A percentile compares a stretch with the other conserved stretches of the same genome.
These are phyloP conservation scores for Pelosia muscerda DNA, from an alignment of 2,888 invertebrate species.

Conservation along the genomic window DNA sequence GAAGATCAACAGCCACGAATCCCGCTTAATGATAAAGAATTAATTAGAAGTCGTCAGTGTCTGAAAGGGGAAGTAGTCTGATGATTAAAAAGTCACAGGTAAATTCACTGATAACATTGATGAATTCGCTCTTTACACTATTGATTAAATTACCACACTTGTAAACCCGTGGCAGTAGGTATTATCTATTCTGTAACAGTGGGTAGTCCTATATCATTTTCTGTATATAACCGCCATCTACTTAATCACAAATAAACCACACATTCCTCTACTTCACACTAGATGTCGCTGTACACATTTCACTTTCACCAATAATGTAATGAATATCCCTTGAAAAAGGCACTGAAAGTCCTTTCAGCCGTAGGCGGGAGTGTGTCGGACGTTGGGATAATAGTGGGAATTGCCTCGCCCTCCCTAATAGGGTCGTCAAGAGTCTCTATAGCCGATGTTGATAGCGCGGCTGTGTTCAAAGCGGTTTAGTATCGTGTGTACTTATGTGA, in stretches of 20 bases:
- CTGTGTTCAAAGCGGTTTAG: conserved; percentile 22
- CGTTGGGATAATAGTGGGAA: conserved; percentile 61
- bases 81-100: neutral
- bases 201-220: too few species aligned
- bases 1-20: too few species aligned
- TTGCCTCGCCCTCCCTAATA: conserved; percentile 57
- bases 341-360: conserved; percentile 37
- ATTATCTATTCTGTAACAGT: too few species aligned
- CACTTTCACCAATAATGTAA: conserved; percentile 23
- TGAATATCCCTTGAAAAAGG: conserved; percentile 35
- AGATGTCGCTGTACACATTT: conserved; percentile 17
- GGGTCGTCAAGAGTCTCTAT: conserved; percentile 59
- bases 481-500: conserved; percentile 10
- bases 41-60: too few species aligned
- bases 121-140: too few species aligned
- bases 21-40: too few species aligned
- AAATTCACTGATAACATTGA: neutral
- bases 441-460: conserved; percentile 22
- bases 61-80: too few species aligned
- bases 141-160: too few species aligned
- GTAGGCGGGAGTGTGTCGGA: conserved; percentile 50
- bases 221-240: conserved; percentile 10
- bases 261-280: neutral
- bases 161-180: too few species aligned
- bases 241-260: neutral